Conservation (phyloP, 1,140 invertebrate genomes). For the Drosophila chauvacae region DNA sequence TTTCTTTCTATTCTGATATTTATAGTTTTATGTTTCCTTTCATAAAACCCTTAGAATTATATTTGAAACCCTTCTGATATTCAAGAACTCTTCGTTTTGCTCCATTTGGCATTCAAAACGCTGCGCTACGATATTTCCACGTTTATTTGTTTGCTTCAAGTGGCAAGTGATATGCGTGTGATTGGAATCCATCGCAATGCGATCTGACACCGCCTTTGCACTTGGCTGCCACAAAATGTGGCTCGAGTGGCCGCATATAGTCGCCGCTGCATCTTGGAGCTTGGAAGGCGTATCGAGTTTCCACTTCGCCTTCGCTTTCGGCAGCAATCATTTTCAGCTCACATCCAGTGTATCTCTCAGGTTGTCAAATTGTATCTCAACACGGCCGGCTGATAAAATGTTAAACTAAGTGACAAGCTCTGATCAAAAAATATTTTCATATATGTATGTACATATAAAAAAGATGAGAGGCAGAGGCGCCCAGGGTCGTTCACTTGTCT, state of each 20-base stretch:
- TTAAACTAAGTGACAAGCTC: constrained; percentile 64
- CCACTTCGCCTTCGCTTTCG: constrained; percentile 75
- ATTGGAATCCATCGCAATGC: constrained; percentile 74
- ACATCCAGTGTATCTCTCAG: constrained; percentile 65
- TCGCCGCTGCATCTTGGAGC: constrained; percentile 46
- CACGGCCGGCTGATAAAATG: constrained; percentile 60
- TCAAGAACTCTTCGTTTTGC: constrained; percentile 1
- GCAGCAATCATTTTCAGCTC: constrained; percentile 75
- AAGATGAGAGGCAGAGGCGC: constrained; percentile 51
- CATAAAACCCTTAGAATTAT: no score
- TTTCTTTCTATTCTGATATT: not conserved
- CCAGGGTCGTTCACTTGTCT: constrained; percentile 60
- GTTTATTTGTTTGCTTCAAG: constrained; percentile 53
- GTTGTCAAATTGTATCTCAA: constrained; percentile 70
- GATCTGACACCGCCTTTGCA: constrained; percentile 76
- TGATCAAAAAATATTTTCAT: constrained; percentile 18
- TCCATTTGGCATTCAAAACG: constrained; percentile 18
- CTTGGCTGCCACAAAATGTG: constrained; percentile 66
- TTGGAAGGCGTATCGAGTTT: constrained; percentile 80
- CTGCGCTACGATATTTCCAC: constrained; percentile 6
- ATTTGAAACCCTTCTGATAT: not conserved
- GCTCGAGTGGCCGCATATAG: constrained; percentile 43
- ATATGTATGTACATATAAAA: not conserved
- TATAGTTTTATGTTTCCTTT: not conserved
- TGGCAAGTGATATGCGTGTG: constrained; percentile 79